Evolutionary conservation across 2,888 invertebrate species (phyloP), one percentile per base, ranked within the genome.

Genomic region (Schrankia costaestrigalis): DNA sequence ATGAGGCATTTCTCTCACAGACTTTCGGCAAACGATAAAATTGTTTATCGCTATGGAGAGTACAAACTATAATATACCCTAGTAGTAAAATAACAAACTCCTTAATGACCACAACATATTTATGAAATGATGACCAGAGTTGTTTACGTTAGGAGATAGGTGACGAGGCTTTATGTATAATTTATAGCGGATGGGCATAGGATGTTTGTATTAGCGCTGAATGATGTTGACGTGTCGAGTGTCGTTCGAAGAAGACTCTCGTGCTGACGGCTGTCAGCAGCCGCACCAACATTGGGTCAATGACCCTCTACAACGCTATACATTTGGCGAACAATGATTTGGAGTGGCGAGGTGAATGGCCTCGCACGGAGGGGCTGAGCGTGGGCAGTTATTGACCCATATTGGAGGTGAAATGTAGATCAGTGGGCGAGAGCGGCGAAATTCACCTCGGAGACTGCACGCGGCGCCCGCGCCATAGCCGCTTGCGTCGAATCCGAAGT

Each of bases 321-420:
- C 79, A 85, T 85, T 87, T 86, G 77, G 83, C 84, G 85, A 87
- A 87, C 85, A 86, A 87, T 87, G 84, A 86, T 86, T 85, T 84
- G 82, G 78, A 83, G 80, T 82, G 78, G 83, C 78, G 84, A 85
- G 86, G 85, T 87, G 86, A 87, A 86, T 56, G 87, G 74, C 85
- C 86, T 78, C 76, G 73, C 70, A 63, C 78, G 76, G 79, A 78
- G 85, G 85, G 85, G 83, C 83, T 78, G 78, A 80, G 86, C 84
- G 86, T 86, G 83, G 86, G 85, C 86, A 87, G 87, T 86, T 86
- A 87, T 86, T 85, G 87, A 86, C 87, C 87, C 82, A 87, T 87
- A 86, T 87, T 85, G 72, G 74, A 75, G 78, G 85, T 85, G 79
- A 86, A 88, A 89, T 87, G 88, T 89, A 87, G 88, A 88, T 88